These are phyloP conservation scores for Biston betularia DNA, from an alignment of 2,888 invertebrate genomes.

Conservation along the genomic window DNA sequence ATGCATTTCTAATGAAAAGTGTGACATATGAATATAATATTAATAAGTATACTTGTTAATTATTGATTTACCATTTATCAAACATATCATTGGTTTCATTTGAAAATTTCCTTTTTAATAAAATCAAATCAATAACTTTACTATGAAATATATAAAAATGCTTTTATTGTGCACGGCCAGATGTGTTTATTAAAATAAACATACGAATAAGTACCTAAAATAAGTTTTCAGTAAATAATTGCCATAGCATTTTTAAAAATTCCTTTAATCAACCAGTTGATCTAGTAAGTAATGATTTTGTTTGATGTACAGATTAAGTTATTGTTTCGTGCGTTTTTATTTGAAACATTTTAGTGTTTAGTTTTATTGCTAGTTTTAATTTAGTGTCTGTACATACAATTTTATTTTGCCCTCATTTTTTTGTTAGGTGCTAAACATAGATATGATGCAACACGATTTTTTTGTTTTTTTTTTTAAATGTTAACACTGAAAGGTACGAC, in stretches of 20 bases:
- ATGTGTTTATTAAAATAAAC: no score
- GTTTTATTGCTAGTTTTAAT: constrained; percentile 74
- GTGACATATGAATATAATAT: constrained; percentile 22
- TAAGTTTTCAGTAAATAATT: constrained; percentile 60
- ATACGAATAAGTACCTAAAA: constrained; percentile 4
- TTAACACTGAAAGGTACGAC: constrained; percentile 51
- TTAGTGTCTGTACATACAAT: constrained; percentile 78
- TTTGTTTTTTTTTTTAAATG: constrained; percentile 48
- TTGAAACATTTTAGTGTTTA: constrained; percentile 73
- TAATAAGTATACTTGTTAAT: constrained; percentile 20
- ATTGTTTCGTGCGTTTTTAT: constrained; percentile 78
- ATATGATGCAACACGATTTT: constrained; percentile 35
- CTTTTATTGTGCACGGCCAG: no score
- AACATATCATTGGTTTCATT: constrained; percentile 43
- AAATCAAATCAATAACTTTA: constrained; percentile 39
- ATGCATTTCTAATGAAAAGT: constrained; percentile 42
- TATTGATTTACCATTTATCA: constrained; percentile 36
- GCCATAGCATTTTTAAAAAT: constrained; percentile 70
- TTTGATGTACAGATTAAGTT: constrained; percentile 82
- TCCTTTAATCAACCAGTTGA: constrained; percentile 69
- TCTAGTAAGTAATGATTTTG: constrained; percentile 59
- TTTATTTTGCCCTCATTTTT: constrained; percentile 76
- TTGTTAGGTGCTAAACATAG: constrained; percentile 80
- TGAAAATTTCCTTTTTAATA: constrained; percentile 29
- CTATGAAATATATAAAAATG: no score